Evolutionary conservation across 2,113 vertebrate species (phyloP).

Genomic region (Cygnus buccinator): DNA sequence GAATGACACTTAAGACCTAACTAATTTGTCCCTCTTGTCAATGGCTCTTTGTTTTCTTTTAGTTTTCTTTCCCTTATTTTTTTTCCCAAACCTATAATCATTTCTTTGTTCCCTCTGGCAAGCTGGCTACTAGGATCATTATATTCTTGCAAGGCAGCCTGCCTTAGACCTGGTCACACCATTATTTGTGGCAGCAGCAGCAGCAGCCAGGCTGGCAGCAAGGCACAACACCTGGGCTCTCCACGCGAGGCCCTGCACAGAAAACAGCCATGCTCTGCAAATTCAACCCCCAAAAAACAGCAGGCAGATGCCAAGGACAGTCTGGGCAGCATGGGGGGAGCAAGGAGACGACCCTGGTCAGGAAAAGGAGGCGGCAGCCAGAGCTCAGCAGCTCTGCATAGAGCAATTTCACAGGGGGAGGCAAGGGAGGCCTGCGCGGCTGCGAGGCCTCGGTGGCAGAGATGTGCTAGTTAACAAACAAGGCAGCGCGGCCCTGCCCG

Average conservation of each 20-base stretch:
- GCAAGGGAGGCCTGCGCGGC: not conserved
- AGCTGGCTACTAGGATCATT: not conserved
- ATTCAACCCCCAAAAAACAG: not conserved
- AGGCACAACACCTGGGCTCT: not conserved
- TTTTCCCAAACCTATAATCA: not conserved
- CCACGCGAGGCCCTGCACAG: not conserved
- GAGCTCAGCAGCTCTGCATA: not conserved
- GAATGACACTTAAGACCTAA: constrained; percentile 34
- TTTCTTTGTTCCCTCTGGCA: constrained; percentile 50
- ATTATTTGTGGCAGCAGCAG: not conserved
- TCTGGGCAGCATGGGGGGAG: not conserved
- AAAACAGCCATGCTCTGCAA: not conserved
- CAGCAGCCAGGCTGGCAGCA: not conserved
- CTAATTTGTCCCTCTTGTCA: constrained; percentile 42
- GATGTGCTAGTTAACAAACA: not conserved
- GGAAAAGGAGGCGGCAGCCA: not conserved
- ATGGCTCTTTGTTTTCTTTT: constrained; percentile 54
- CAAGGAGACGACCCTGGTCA: not conserved
- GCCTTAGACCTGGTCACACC: not conserved
- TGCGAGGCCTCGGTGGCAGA: not conserved
- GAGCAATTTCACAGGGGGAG: not conserved
- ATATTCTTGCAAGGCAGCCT: not conserved
- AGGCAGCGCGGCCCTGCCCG: not conserved
- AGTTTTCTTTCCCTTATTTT: not conserved
- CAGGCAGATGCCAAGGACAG: too few relatives aligned